Evolutionary conservation across 1,140 invertebrate genomes (phyloP), one percentile per base, ranked within the genome.

Genomic region (Elymnias hypermnestra): DNA sequence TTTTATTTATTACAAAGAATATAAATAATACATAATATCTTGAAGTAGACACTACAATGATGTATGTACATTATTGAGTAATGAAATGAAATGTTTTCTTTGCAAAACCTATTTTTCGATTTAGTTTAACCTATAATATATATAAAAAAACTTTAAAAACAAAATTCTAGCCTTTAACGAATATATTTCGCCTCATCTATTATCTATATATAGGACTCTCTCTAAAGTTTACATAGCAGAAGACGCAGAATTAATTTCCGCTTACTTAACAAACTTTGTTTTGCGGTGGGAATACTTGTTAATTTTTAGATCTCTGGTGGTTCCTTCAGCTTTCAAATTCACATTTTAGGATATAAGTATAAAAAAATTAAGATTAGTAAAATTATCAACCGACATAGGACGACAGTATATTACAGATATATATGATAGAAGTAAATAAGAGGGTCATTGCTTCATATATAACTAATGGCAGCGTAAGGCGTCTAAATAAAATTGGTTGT

Each of bases 211-310:
- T 43, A 63, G 36, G 57, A 42, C 50, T 50, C 23, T 53, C 44
- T 53, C 54, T 61, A 59, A 53, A 40, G 29, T 53, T 43, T 64
- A 45, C 44, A 49, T 57, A 59, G 53, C 50, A 56, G 45, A 55
- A 55, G 53, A 40, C 41, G 50, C 57, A 69, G 53, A 69, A 66
- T 62, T 47, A 60, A 61, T 60, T 65, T 70, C 67, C 56, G 53
- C 68, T 72, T 72, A 69, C 69, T 56, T 65, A 63, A 74, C 25
- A 64, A 71, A 72, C 73, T 83, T 73, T 63, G 50, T 72, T 67
- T 76, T 47, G 82, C 79, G 79, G 79, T 84, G 79, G 79, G 79
- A 82, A 79, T 61, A 79, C 68, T 74, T 71, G 51, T 64, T 65
- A 69, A 57, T 75, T 65, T 73, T 71, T 74, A 70, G 61, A 70